Conservation (phyloP, 2,888 invertebrate genomes). For the Bellardia pandia region DNA sequence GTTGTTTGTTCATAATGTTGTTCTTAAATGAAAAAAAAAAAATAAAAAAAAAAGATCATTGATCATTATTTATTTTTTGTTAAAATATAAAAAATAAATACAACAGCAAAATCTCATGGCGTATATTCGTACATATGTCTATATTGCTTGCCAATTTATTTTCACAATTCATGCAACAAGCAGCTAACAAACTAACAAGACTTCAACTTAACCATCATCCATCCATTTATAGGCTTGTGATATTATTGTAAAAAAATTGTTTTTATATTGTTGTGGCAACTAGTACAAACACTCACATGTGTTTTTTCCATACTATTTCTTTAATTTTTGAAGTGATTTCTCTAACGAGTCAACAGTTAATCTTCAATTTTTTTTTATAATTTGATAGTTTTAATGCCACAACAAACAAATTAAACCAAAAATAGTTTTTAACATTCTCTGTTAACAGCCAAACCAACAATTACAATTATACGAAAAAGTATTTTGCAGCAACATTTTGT, state of each 20-base stretch:
- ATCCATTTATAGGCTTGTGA: slow-evolving; percentile 46
- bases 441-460: slow-evolving; percentile 34
- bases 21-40: slow-evolving; percentile 37
- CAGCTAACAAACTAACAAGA: slow-evolving; percentile 25
- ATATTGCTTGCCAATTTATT: slow-evolving; percentile 31
- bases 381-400: slow-evolving; percentile 75
- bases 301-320: background rate
- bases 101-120: slow-evolving; percentile 3
- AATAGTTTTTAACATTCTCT: slow-evolving; percentile 21
- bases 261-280: slow-evolving; percentile 47
- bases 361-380: slow-evolving; percentile 76
- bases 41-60: background rate
- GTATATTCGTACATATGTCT: too few relatives aligned
- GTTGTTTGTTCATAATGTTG: slow-evolving; percentile 62
- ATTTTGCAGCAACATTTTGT: slow-evolving; percentile 42
- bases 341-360: slow-evolving; percentile 76
- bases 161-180: slow-evolving; percentile 23
- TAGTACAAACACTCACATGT: slow-evolving; percentile 21
- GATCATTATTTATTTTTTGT: slow-evolving; percentile 59
- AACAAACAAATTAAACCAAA: slow-evolving; percentile 47
- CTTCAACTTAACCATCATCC: slow-evolving; percentile 17
- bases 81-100: background rate
- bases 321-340: slow-evolving; percentile 70
- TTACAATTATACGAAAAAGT: slow-evolving; percentile 31
- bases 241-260: slow-evolving; percentile 53